Base-by-base conservation (phyloP, 2,797 vertebrate genomes). In the Iguana delicatissima region DNA sequence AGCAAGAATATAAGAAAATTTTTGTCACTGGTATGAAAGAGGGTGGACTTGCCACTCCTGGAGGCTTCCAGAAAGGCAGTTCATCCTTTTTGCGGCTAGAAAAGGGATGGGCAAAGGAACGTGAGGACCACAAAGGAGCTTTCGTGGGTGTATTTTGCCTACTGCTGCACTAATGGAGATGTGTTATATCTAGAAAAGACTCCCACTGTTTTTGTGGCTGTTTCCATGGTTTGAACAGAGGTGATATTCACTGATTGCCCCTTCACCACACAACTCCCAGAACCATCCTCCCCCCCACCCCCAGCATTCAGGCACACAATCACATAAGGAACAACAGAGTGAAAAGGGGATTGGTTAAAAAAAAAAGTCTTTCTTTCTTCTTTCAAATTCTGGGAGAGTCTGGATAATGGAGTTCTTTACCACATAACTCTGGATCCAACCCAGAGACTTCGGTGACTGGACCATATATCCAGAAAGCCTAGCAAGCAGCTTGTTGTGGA, bases 401-500 rank as follows among this genome's bases (percentile, higher is more conserved):
- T 74, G 73, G n/a, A 18, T 38, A 38, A 38, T 22, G 3, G 16
- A 38, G 18, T 74, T 74, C 72, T 38, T 38, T 16, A 18, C 59
- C 20, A 18, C 22, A 59, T 9, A 85, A 55, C 18, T n/a, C 32
- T 32, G 24, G 52, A 59, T 59, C 72, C 69, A 77, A 20, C 14
- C 73, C 24, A 42, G 24, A 59, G 14, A 38, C 18, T 62, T 42
- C 57, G 4, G 26, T 67, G 50, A 52, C 26, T 74, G 18, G 29
- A 83, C 10, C 18, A 55, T 3, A 24, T 20, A 32, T 42, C 38
- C 22, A 69, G 22, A 55, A 73, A 73, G n/a, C n/a, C n/a, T n/a
- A 88, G 6, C 50, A 52, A 84, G 46, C 32, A 84, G 22, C 26
- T 89, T 26, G 46, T 46, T 84, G 89, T 93, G 90, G 84, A 6